Conservation (phyloP, 1,140 invertebrate genomes). For the Watersipora subatra region DNA sequence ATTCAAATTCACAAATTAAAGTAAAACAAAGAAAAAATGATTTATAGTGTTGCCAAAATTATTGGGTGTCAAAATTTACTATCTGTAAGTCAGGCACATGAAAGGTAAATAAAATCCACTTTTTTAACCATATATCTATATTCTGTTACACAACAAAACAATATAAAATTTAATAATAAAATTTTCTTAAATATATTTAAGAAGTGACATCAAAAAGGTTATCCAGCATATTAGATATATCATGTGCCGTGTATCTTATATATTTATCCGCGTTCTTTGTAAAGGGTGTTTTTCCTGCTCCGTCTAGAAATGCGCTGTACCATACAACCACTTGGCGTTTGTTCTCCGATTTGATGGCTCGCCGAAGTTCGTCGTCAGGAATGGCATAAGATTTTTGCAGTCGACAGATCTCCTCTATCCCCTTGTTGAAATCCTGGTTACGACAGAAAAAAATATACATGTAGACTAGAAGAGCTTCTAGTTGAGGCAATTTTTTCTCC, state of each 20-base stretch:
- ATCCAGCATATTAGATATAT: constrained; percentile 59
- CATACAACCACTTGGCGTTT: constrained; percentile 64
- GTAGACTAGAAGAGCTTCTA: no score
- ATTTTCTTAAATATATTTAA: no score
- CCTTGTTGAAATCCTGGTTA: constrained; percentile 75
- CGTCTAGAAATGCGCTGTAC: constrained; percentile 38
- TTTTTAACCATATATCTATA: no score
- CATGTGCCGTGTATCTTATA: constrained; percentile 69
- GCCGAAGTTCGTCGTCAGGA: constrained; percentile 72
- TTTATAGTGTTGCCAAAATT: no score
- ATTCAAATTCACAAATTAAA: no score
- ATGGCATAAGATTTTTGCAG: constrained; percentile 81
- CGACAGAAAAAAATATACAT: constrained; percentile 11
- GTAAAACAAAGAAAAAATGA: no score
- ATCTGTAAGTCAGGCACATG: no score
- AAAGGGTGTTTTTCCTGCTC: constrained; percentile 58
- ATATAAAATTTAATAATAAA: no score
- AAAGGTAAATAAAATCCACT: no score
- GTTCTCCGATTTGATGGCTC: constrained; percentile 67
- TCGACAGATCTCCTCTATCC: constrained; percentile 69
- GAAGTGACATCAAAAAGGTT: background rate
- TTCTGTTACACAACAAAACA: no score
- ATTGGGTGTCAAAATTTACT: no score
- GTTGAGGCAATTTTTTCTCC: no score
- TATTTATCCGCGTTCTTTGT: constrained; percentile 82